Conservation (phyloP, 2,113 vertebrate species). For the Ailuropoda melanoleuca region DNA sequence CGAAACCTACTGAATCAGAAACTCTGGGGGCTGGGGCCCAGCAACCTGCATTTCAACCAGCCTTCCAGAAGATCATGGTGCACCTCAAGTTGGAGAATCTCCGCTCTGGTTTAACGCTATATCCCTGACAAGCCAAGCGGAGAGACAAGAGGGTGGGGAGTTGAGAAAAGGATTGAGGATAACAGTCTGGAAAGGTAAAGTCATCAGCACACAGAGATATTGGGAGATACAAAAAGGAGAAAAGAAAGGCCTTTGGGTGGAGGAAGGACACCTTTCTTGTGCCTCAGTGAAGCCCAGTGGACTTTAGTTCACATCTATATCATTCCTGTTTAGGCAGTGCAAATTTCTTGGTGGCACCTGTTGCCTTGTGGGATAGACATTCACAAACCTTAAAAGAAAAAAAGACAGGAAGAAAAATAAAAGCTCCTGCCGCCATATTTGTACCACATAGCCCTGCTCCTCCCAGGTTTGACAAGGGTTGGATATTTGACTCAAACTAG, state of each 20-base stretch:
- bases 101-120: background rate
- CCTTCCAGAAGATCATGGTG: background rate
- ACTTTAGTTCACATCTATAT: background rate
- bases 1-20: background rate
- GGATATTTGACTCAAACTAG: background rate
- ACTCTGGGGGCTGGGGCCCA: rapidly evolving
- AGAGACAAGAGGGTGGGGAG: background rate
- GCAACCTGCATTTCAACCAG: too few relatives aligned
- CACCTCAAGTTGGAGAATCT: background rate
- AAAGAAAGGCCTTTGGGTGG: background rate
- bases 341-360: background rate
- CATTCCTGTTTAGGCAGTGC: background rate
- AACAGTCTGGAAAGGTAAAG: background rate
- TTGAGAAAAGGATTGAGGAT: background rate
- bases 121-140: background rate
- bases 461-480: background rate
- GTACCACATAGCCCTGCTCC: rapidly evolving
- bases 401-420: background rate
- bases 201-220: background rate
- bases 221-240: background rate
- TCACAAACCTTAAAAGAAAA: background rate
- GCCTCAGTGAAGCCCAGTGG: rapidly evolving
- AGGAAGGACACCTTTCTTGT: too few relatives aligned
- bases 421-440: background rate
- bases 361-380: background rate